Percentiles rank a stretch among this genome's conserved stretches.
These are phyloP conservation scores for Campoletis sonorensis DNA, from an alignment of 1,140 invertebrate species.

Conservation along the genomic window DNA sequence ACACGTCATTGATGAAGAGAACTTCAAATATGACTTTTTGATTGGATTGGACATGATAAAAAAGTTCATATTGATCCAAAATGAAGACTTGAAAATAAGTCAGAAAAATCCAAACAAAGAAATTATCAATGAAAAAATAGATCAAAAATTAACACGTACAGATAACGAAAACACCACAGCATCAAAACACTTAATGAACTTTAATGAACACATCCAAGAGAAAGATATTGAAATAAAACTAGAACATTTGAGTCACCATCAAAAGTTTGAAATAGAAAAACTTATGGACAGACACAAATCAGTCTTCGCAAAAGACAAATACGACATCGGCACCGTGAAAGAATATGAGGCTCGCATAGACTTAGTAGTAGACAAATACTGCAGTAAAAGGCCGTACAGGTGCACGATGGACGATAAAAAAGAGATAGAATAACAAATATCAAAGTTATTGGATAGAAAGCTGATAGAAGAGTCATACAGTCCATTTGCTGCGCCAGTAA, in stretches of 20 bases:
- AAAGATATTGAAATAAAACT: not conserved
- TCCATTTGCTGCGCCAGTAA: constrained; percentile 53
- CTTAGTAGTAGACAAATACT: constrained; percentile 59
- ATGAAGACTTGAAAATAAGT: constrained; percentile 39
- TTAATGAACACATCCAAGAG: not conserved
- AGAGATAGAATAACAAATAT: constrained; percentile 63
- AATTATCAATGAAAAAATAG: not conserved
- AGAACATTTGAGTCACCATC: not conserved
- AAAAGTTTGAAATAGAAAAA: too few species aligned
- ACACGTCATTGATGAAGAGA: constrained; percentile 24
- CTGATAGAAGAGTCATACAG: constrained; percentile 62
- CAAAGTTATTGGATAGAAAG: constrained; percentile 57
- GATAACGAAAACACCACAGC: not conserved
- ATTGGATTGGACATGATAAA: constrained; percentile 30
- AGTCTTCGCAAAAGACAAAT: constrained; percentile 61
- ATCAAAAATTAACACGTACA: not conserved
- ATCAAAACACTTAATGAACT: not conserved
- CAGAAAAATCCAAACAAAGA: constrained; percentile 12
- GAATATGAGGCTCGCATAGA: constrained; percentile 62
- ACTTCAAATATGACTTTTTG: constrained; percentile 44
- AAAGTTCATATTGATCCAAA: constrained; percentile 22
- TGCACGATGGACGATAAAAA: constrained; percentile 59
- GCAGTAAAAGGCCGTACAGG: constrained; percentile 60
- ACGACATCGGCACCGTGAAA: constrained; percentile 52
- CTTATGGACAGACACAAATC: too few species aligned